A percentile compares a stretch with the other conserved stretches of the same genome.
Conservation (phyloP, 2,797 vertebrate species). For the Triplophysa bombifrons region DNA sequence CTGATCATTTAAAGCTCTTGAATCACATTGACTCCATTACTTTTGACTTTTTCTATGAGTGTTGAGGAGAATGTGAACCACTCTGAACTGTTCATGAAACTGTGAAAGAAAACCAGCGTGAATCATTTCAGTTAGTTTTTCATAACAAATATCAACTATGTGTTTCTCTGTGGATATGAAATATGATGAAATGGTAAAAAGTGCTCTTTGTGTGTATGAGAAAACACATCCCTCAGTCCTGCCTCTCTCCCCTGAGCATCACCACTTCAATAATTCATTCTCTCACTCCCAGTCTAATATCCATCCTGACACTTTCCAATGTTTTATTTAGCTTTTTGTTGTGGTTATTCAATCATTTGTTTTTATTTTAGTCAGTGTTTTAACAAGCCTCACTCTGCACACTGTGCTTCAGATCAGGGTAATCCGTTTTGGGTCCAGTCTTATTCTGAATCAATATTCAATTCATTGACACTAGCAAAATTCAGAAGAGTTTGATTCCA, state of each 20-base stretch:
- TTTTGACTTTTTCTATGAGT: not conserved
- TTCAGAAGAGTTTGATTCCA: too few species aligned
- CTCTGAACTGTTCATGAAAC: too few species aligned
- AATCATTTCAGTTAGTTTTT: not conserved
- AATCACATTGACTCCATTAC: too few species aligned
- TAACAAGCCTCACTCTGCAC: not conserved
- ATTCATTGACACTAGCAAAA: too few species aligned
- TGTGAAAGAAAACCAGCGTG: not conserved
- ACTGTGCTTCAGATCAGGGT: not conserved
- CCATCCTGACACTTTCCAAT: slow-evolving; percentile 56
- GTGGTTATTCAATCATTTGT: not conserved
- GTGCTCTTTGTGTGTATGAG: slow-evolving; percentile 1
- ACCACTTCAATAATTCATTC: slow-evolving; percentile 74
- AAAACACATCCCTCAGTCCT: too few species aligned
- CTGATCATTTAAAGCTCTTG: not conserved
- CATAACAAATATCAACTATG: not conserved
- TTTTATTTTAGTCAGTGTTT: not conserved
- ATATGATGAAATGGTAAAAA: not conserved
- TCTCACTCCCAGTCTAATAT: slow-evolving; percentile 62
- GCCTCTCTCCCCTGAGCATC: slow-evolving; percentile 50
- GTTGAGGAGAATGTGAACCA: not conserved
- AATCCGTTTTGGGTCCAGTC: too few species aligned
- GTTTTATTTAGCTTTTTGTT: not conserved
- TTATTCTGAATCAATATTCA: too few species aligned
- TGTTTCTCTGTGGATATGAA: not conserved